Evolutionary conservation across 2,888 invertebrate genomes (phyloP).

Genomic region (Aleiodes leptofemur): DNA sequence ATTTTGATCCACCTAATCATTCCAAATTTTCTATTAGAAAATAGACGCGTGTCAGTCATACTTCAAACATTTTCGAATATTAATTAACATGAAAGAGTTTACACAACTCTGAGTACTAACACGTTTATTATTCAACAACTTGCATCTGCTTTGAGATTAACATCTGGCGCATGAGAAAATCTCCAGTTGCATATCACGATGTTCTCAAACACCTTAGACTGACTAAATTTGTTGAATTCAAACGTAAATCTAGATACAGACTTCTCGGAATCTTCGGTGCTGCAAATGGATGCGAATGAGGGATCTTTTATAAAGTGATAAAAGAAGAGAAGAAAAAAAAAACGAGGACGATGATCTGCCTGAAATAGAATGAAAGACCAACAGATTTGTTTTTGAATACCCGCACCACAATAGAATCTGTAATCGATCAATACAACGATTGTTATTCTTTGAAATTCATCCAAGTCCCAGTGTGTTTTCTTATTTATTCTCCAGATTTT

Average conservation of each 20-base stretch:
- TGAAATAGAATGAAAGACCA: slow-evolving; percentile 53
- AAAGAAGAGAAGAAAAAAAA: slow-evolving; percentile 48
- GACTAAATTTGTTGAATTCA: slow-evolving; percentile 14
- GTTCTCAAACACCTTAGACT: slow-evolving; percentile 1
- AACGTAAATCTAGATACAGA: slow-evolving; percentile 50
- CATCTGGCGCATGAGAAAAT: slow-evolving; percentile 4
- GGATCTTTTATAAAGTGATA: slow-evolving; percentile 41
- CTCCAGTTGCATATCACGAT: not conserved
- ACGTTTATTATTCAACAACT: slow-evolving; percentile 23
- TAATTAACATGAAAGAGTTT: not conserved
- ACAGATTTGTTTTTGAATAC: slow-evolving; percentile 37
- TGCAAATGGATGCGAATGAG: not conserved
- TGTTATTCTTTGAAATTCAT: slow-evolving; percentile 11
- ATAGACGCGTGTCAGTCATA: not conserved
- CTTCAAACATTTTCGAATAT: not conserved
- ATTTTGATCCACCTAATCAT: too few species aligned
- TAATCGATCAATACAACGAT: too few species aligned
- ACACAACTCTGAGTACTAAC: slow-evolving; percentile 14
- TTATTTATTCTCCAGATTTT: too few species aligned
- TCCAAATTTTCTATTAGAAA: not conserved
- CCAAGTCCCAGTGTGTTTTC: too few species aligned
- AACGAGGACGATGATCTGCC: slow-evolving; percentile 33
- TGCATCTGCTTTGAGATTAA: slow-evolving; percentile 15
- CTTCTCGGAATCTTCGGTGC: slow-evolving; percentile 59
- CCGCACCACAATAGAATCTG: not conserved